Base-by-base conservation (phyloP, 2,113 vertebrate genomes). In the Leptobrachium leishanense region DNA sequence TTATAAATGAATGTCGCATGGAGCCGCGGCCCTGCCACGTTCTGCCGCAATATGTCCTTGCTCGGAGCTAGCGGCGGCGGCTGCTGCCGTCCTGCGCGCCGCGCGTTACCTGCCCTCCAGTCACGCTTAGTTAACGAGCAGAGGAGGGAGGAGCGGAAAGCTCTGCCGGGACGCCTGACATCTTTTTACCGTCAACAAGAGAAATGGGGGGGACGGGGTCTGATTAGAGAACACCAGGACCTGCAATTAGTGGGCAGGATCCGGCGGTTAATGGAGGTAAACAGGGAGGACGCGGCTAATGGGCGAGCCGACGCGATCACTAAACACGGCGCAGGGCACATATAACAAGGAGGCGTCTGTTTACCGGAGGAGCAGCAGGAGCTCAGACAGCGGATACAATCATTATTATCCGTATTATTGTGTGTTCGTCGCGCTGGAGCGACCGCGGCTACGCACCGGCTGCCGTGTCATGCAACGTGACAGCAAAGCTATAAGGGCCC, bases 1-100 rank as follows among this genome's bases (percentile, higher is more conserved):
- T 87, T 89, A 88, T 84, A 90, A 86, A 90, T 86, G 0, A 85
- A 84, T 85, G 87, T 86, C 85, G 82, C 13, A 0, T 85, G 88
- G 87, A 84, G 31, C 69, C 79, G 10, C 79, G 10, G 66, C 81
- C 84, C 84, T 89, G 83, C 0, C 39, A 86, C 83, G 82, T 71
- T 70, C 75, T 83, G 66, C 77, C 82, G 84, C 85, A 88, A 83
- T 86, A 82, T 85, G 82, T 72, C 80, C 72, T 82, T 85, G 83
- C 71, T 85, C 41, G 73, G 68, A 77, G 87, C 82, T 79, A 55
- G 79, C 84, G 83, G 53, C 43, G 74, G 67, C 84, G 83, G 53
- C 43, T 72, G 67, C 83, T 83, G 84, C 82, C 73, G 84, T 72
- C 73, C 84, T 83, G 82, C 77, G 77, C 74, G 75, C 46, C 84